Conservation (phyloP, 2,113 vertebrate genomes). For the Craseonycteris thonglongyai region DNA sequence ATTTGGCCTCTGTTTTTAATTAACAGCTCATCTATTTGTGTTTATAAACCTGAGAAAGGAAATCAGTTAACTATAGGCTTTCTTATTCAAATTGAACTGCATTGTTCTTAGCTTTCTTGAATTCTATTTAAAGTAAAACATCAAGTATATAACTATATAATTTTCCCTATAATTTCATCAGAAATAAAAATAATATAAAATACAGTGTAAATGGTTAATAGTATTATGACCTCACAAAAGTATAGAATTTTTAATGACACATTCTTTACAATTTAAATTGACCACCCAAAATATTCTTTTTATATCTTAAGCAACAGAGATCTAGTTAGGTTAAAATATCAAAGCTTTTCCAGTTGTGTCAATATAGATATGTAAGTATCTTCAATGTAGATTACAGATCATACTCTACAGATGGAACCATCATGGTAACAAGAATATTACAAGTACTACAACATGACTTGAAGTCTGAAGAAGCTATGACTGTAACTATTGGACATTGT, state of each 20-base stretch:
- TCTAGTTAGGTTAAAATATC: not conserved
- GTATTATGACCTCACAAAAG: not conserved
- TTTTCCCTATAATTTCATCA: not conserved
- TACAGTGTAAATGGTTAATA: not conserved
- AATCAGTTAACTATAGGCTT: not conserved
- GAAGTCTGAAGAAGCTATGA: not conserved
- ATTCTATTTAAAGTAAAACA: not conserved
- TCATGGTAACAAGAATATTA: not conserved
- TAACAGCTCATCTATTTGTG: not conserved
- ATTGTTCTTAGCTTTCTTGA: not conserved
- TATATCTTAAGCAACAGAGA: not conserved
- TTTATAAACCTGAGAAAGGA: not conserved
- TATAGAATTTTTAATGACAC: not conserved
- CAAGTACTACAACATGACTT: not conserved
- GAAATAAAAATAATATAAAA: not conserved
- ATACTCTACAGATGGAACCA: not conserved
- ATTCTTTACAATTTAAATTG: not conserved
- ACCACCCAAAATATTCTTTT: not conserved
- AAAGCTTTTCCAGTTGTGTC: not conserved
- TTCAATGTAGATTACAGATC: not conserved
- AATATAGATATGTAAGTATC: not conserved
- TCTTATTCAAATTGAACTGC: not conserved
- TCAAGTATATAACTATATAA: not conserved
- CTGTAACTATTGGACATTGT: not conserved
- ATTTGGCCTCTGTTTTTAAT: not conserved